Evolutionary conservation across 1,140 invertebrate species (phyloP).

Genomic region (Charaxes varanes): DNA sequence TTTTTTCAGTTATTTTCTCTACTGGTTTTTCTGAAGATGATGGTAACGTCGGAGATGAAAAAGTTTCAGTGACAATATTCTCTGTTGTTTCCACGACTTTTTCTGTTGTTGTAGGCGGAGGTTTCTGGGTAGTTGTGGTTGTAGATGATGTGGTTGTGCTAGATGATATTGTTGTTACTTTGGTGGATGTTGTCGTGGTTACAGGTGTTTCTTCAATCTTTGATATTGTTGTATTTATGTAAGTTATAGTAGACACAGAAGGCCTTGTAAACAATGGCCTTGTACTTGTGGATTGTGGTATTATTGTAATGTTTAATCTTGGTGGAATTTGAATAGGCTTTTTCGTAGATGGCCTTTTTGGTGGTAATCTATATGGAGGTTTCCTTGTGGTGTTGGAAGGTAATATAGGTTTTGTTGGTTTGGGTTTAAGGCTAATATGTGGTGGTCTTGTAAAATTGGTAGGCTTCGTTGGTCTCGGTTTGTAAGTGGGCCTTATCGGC

Average conservation of each 20-base stretch:
- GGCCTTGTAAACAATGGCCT: slow-evolving; percentile 59
- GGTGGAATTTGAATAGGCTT: slow-evolving; percentile 59
- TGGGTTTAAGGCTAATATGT: slow-evolving; percentile 44
- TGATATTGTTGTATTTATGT: slow-evolving; percentile 59
- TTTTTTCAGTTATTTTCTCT: slow-evolving; percentile 1
- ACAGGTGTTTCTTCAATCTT: slow-evolving; percentile 34
- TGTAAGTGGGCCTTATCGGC: slow-evolving; percentile 47
- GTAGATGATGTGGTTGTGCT: slow-evolving; percentile 14
- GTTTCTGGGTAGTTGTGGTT: slow-evolving; percentile 1
- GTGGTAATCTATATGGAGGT: slow-evolving; percentile 46
- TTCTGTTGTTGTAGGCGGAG: slow-evolving; percentile 28
- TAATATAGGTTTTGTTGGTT: slow-evolving; percentile 53
- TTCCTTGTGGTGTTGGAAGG: slow-evolving; percentile 45
- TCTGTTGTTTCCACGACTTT: slow-evolving; percentile 26
- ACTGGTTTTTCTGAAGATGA: slow-evolving; percentile 13
- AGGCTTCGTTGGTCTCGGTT: too few relatives aligned
- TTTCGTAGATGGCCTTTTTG: slow-evolving; percentile 57
- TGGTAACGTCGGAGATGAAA: slow-evolving; percentile 2
- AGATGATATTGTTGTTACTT: slow-evolving; percentile 15
- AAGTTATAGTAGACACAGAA: slow-evolving; percentile 52
- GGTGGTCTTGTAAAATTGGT: slow-evolving; percentile 52
- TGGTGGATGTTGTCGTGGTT: slow-evolving; percentile 16
- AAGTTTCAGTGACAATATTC: slow-evolving; percentile 11
- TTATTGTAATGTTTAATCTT: slow-evolving; percentile 73
- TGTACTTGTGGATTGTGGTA: slow-evolving; percentile 68